A percentile compares a stretch with the other conserved stretches of the same genome.
phyloP scores from a whole-genome alignment of 1,140 invertebrate genomes.

The Cotesia typhae region DNA sequence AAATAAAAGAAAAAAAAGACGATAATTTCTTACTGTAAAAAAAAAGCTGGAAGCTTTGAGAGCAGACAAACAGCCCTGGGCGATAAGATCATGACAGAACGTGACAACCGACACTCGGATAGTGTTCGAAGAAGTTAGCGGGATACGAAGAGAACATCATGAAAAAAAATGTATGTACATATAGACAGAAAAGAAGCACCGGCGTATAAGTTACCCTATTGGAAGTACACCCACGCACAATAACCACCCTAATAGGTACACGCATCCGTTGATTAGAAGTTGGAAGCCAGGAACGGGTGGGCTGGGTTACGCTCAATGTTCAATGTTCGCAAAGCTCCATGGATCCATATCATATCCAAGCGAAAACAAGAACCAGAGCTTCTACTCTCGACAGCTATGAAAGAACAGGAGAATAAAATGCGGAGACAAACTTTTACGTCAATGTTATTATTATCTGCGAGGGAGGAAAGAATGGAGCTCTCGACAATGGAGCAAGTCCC shows the following conservation, averaged over 20 bases:
- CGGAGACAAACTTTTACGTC: slow-evolving; percentile 7
- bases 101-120: slow-evolving; percentile 56
- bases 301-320: slow-evolving; percentile 7
- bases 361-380: slow-evolving; percentile 25
- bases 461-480: slow-evolving; percentile 21
- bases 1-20: too few species aligned
- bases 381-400: background rate
- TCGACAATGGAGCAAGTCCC: slow-evolving; percentile 16
- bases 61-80: slow-evolving; percentile 31
- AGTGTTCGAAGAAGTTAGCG: slow-evolving; percentile 1
- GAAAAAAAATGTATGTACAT: background rate
- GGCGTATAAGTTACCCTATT: slow-evolving; percentile 36
- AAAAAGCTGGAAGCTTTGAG: background rate
- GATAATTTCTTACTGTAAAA: background rate
- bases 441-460: background rate
- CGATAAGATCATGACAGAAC: slow-evolving; percentile 55
- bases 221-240: slow-evolving; percentile 61
- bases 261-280: slow-evolving; percentile 63
- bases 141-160: background rate
- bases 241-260: slow-evolving; percentile 61
- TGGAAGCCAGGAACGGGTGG: slow-evolving; percentile 43
- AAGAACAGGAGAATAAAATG: slow-evolving; percentile 12
- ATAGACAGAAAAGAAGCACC: background rate
- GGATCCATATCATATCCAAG: background rate
- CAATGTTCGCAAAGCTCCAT: background rate